A percentile compares a stretch with the other conserved stretches of the same genome.
Evolutionary conservation across 2,888 invertebrate species (phyloP).

Genomic region (Drosophila maculinotata): DNA sequence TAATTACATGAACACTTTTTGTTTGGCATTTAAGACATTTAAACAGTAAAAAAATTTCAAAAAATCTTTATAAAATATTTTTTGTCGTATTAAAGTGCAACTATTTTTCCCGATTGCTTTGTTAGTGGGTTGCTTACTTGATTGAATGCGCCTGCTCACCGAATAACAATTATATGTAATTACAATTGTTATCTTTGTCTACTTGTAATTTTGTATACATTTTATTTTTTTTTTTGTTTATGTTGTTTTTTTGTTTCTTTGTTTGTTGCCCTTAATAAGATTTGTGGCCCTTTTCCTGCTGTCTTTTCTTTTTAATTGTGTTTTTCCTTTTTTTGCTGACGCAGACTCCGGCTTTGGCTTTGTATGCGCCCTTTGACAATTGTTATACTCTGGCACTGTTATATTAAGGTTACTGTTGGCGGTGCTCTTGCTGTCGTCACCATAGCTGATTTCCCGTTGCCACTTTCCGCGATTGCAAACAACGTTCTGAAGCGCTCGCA

Average conservation of each 20-base stretch:
- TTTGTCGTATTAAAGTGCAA: slow-evolving; percentile 49
- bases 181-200: slow-evolving; percentile 45
- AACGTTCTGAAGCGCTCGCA: slow-evolving; percentile 76
- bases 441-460: slow-evolving; percentile 55
- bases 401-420: slow-evolving; percentile 46
- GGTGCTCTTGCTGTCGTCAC: slow-evolving; percentile 53
- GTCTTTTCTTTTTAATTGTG: slow-evolving; percentile 8
- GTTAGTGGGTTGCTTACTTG: slow-evolving; percentile 38
- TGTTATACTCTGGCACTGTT: slow-evolving; percentile 46
- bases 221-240: not conserved
- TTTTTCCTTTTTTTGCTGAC: slow-evolving; percentile 24
- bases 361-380: slow-evolving; percentile 54
- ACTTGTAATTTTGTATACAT: slow-evolving; percentile 35
- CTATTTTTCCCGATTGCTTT: slow-evolving; percentile 44
- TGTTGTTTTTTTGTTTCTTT: slow-evolving; percentile 4
- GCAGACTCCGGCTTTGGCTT: slow-evolving; percentile 38
- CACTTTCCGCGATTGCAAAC: slow-evolving; percentile 78
- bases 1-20: slow-evolving; percentile 70
- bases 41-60: slow-evolving; percentile 68
- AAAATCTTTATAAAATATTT: slow-evolving; percentile 64
- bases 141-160: slow-evolving; percentile 62
- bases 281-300: slow-evolving; percentile 24
- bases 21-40: slow-evolving; percentile 51
- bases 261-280: slow-evolving; percentile 35
- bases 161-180: slow-evolving; percentile 59